These are phyloP conservation scores for Rhopalosiphum padi DNA, from an alignment of 1,140 invertebrate species.

Conservation along the genomic window DNA sequence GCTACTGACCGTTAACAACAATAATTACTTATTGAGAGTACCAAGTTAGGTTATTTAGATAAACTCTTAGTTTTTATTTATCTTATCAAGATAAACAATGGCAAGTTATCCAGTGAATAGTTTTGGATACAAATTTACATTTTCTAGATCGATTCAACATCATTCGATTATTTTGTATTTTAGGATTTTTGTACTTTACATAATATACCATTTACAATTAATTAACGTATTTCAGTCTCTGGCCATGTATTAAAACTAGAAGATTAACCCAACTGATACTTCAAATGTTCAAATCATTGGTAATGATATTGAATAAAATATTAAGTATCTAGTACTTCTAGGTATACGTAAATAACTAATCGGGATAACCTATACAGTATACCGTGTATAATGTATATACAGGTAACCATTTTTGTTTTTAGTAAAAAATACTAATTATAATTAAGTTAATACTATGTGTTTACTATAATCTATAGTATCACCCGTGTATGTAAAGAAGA, in stretches of 20 bases:
- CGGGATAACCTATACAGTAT: background rate
- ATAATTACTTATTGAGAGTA: conserved; percentile 12
- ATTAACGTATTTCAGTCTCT: background rate
- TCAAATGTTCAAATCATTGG: background rate
- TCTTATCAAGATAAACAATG: conserved; percentile 1
- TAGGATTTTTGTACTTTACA: background rate
- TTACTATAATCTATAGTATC: background rate
- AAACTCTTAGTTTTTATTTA: background rate
- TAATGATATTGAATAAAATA: background rate
- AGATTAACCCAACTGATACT: background rate
- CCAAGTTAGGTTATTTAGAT: background rate
- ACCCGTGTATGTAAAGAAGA: background rate
- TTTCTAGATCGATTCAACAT: background rate
- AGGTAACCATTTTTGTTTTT: background rate
- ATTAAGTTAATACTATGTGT: background rate
- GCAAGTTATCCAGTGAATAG: background rate
- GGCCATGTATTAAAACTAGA: background rate
- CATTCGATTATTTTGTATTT: background rate
- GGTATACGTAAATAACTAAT: background rate
- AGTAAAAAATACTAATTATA: background rate
- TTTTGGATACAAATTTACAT: background rate
- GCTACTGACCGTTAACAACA: background rate
- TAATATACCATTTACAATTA: background rate
- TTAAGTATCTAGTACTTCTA: background rate
- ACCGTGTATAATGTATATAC: too few species aligned